phyloP scores from a whole-genome alignment of 2,888 invertebrate species.

The Scelioninae gen. 1 region DNA sequence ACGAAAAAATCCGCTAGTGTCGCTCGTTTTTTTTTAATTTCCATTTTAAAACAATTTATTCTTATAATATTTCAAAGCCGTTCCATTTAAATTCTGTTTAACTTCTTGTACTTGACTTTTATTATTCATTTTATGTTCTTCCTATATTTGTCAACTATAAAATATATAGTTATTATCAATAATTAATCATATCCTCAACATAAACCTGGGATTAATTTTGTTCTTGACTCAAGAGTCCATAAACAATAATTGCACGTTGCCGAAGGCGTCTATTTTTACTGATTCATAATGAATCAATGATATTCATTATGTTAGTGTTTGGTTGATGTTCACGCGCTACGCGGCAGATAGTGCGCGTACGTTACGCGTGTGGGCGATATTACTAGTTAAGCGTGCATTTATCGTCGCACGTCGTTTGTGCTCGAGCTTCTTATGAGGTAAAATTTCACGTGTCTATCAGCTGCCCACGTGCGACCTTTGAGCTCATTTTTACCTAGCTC shows the following conservation, averaged over 20 bases:
- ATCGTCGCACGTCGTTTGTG: constrained; percentile 5
- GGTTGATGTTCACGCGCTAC: not conserved
- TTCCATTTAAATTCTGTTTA: no score
- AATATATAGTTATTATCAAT: no score
- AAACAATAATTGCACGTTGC: not conserved
- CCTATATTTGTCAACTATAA: no score
- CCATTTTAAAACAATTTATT: no score
- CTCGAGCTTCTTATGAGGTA: constrained; percentile 11
- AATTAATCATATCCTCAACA: no score
- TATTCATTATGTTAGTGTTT: not conserved
- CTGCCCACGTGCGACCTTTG: constrained; percentile 54
- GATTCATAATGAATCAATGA: constrained; percentile 1
- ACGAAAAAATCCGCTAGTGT: no score
- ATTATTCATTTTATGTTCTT: no score
- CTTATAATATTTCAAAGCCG: no score
- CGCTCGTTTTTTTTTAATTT: no score
- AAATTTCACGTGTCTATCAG: constrained; percentile 33
- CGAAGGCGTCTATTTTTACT: not conserved
- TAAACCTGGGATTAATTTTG: no score
- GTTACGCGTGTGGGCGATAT: constrained; percentile 23
- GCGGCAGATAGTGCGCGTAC: constrained; percentile 3
- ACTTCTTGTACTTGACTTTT: no score
- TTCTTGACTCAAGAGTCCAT: not conserved
- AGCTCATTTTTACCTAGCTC: constrained; percentile 34
- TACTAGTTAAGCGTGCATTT: constrained; percentile 19